These are phyloP conservation scores for Manis crassicaudata DNA, from an alignment of 2,797 vertebrate species.

Conservation along the genomic window DNA sequence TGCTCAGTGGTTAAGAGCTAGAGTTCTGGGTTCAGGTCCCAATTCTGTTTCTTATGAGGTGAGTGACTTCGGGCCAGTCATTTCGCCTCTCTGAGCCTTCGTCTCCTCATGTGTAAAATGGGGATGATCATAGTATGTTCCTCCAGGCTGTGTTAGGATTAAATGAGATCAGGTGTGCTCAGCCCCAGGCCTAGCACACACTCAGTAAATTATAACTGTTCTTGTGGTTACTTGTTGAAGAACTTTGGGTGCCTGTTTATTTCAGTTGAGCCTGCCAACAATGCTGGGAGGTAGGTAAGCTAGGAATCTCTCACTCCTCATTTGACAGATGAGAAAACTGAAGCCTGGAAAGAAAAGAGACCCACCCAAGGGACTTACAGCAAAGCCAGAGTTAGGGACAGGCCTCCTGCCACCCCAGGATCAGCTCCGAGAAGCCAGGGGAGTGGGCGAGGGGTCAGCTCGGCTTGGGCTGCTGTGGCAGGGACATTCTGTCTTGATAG, in stretches of 20 bases:
- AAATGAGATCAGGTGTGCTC: neutral
- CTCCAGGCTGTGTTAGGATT: neutral
- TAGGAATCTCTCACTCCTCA: neutral
- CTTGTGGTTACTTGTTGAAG: neutral
- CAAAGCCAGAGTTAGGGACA: neutral
- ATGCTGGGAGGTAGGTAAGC: neutral
- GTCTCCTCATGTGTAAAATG: neutral
- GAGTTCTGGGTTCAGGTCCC: slow-evolving; percentile 3
- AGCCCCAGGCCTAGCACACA: neutral
- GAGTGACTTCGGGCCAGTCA: neutral
- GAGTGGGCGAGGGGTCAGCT: too few relatives aligned
- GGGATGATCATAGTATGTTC: neutral
- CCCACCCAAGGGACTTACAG: neutral
- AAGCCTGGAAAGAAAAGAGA: neutral
- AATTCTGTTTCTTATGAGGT: neutral
- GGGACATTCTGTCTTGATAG: neutral
- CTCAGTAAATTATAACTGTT: neutral
- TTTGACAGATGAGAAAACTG: neutral
- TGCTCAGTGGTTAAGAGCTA: neutral
- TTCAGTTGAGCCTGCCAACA: neutral
- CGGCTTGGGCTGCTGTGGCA: too few relatives aligned
- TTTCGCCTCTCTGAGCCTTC: neutral
- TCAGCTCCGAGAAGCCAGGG: neutral
- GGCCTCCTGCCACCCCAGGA: too few relatives aligned
- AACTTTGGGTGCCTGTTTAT: neutral